phyloP scores from a whole-genome alignment of 2,113 vertebrate genomes.

The Vidua chalybeata region DNA sequence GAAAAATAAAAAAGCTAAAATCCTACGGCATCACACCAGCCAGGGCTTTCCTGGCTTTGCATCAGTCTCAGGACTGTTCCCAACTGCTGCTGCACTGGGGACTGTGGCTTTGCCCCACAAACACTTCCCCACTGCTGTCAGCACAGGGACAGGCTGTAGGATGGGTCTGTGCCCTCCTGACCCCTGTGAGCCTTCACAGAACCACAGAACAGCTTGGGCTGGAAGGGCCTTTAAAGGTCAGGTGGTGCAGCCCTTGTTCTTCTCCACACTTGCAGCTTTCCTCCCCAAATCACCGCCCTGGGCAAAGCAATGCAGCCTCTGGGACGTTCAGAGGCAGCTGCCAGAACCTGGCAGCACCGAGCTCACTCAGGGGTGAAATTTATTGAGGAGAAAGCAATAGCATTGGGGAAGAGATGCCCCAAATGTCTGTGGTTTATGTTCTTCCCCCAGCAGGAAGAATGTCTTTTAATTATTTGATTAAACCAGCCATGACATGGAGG shows the following conservation, averaged over 20 bases:
- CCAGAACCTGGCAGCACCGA: background rate
- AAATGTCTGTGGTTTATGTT: background rate
- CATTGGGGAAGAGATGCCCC: background rate
- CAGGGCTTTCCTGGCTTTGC: background rate
- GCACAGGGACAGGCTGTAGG: background rate
- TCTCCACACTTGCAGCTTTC: background rate
- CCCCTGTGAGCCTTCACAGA: background rate
- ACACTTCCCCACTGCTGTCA: background rate
- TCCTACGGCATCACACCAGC: background rate
- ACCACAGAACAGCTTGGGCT: background rate
- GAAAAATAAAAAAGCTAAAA: background rate
- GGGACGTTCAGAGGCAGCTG: background rate
- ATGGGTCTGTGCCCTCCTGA: background rate
- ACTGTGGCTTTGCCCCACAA: background rate
- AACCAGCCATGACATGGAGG: background rate
- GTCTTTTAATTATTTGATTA: background rate
- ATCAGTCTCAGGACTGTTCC: accelerated
- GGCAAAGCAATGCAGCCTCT: background rate
- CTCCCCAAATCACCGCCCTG: background rate
- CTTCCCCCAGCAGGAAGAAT: background rate
- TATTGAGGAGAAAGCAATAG: background rate
- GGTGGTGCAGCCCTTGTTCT: background rate
- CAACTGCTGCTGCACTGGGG: accelerated
- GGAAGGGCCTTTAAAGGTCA: background rate
- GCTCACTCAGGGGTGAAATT: background rate